These are phyloP conservation scores for Nannospalax galili DNA, from an alignment of 2,113 vertebrate genomes.

Conservation along the genomic window DNA sequence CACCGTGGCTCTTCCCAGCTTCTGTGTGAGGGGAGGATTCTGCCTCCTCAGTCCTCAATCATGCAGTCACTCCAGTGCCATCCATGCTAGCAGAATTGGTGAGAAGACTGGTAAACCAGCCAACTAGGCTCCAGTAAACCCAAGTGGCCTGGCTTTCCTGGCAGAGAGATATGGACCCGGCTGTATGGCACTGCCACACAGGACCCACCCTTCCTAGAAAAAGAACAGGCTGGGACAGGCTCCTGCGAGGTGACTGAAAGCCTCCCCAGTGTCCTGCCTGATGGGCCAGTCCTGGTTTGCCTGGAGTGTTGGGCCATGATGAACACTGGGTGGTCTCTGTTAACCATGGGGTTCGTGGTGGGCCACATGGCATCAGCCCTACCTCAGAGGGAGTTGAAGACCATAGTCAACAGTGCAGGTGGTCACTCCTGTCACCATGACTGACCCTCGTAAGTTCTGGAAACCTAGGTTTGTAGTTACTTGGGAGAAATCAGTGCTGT, in stretches of 20 bases:
- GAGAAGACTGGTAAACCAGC: not conserved
- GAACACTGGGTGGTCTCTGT: not conserved
- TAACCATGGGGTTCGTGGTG: not conserved
- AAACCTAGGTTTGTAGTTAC: too few species aligned
- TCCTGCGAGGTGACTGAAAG: too few species aligned
- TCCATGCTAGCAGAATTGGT: not conserved
- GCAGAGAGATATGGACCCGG: too few species aligned
- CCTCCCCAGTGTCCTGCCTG: not conserved
- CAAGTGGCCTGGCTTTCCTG: not conserved
- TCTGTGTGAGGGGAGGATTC: not conserved
- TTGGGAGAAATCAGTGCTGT: not conserved
- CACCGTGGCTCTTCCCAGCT: too few species aligned
- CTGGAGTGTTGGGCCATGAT: too few species aligned
- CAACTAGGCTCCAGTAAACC: too few species aligned
- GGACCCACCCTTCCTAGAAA: not conserved
- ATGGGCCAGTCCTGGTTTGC: too few species aligned
- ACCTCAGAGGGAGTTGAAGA: not conserved
- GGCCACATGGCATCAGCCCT: not conserved
- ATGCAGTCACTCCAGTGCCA: not conserved
- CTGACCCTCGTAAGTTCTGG: not conserved
- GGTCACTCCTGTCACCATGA: too few species aligned
- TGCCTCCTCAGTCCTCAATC: not conserved
- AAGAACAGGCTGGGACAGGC: not conserved
- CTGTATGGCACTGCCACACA: not conserved
- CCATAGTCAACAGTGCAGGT: not conserved